Evolutionary conservation across 2,113 vertebrate genomes (phyloP), one percentile per base, ranked within the genome.

Genomic region (Anser cygnoides): DNA sequence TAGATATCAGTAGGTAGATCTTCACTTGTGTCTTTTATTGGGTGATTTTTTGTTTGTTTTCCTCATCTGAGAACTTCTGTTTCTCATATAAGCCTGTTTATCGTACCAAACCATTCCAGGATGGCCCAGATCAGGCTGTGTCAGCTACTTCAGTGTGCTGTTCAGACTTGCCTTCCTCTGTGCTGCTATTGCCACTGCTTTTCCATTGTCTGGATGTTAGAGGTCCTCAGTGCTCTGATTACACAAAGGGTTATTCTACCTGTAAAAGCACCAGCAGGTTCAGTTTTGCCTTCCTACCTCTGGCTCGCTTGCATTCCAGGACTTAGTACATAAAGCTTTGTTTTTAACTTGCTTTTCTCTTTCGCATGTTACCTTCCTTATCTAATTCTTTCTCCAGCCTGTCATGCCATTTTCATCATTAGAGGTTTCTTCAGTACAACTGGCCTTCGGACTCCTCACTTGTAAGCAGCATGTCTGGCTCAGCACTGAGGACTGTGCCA

Each of bases 201-300:
- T 62, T 75, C 31, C 37, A 55, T 46, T 59, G 66, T 12, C 41
- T 18, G 6, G 3, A 33, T 4, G 6, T 43, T 43, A 31, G 20
- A 31, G 11, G 15, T 39, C 52, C 66, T 74, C 37, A 3, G 62
- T 50, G 75, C n/a, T 76, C 37, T 72, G 37, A 20, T 52, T 58
- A 4, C 15, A 6, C 3, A 8, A 11, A 0, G 6, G 31, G 16
- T 2, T 62, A 3, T 46, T 85, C 31, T 35, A 46, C n/a, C 39
- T 73, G 19, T 9, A 54, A 29, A 62, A 58, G 23, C 44, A 29
- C 11, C 5, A 23, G 26, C 20, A 62, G 21, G 29, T 26, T 58
- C 9, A 29, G 3, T 74, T 86, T 59, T 87, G 23, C 44, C 20
- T 84, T 71, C 52, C 44, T 25, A 14, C 59, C 44, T 62, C 33